phyloP scores from a whole-genome alignment of 37 sponge, comb jelly and placozoan species.

The Aphrocallistes beatrix region DNA sequence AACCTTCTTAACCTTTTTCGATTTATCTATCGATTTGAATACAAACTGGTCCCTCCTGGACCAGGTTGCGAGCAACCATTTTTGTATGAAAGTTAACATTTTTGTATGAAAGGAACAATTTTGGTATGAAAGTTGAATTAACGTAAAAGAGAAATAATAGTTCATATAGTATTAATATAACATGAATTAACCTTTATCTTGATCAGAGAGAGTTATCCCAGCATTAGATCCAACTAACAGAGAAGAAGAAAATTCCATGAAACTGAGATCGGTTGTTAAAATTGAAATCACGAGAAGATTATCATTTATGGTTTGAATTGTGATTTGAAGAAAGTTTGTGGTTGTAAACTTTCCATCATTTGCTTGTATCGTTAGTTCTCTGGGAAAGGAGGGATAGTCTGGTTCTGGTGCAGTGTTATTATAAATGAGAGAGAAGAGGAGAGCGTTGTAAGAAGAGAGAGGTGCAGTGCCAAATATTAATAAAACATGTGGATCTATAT shows the following conservation, averaged over 20 bases:
- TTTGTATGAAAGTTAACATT: too few species aligned
- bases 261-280: neutral
- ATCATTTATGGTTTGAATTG: neutral
- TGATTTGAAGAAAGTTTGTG: neutral
- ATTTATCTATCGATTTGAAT: too few species aligned
- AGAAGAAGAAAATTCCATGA: neutral
- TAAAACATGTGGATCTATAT: neutral
- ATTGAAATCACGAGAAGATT: neutral
- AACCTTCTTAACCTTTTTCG: too few species aligned
- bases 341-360: neutral
- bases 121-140: too few species aligned
- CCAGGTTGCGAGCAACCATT: too few species aligned
- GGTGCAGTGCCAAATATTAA: neutral
- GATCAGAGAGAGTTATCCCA: neutral
- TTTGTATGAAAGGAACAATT: too few species aligned
- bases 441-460: neutral
- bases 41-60: too few species aligned
- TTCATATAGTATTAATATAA: neutral
- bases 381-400: neutral
- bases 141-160: neutral
- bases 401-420: neutral
- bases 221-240: neutral
- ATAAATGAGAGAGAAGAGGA: neutral
- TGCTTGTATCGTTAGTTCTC: neutral
- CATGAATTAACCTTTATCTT: conserved; percentile 18